phyloP scores from a whole-genome alignment of 2,888 invertebrate species.

The Xanthorhoe spadicearia region DNA sequence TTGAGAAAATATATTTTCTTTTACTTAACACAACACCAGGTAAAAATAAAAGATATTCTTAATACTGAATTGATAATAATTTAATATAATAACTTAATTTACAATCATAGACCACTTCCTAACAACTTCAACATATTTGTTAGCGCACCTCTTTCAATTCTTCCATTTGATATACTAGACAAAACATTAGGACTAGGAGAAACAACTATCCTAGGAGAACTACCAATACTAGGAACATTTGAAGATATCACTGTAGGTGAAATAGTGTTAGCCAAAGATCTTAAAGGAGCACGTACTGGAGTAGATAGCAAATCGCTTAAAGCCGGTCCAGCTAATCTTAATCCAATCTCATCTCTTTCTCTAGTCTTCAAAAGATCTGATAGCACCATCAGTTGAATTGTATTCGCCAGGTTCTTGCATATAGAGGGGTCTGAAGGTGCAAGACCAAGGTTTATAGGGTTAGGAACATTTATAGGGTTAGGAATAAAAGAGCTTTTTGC shows the following conservation, averaged over 20 bases:
- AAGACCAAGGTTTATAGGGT: conserved; percentile 41
- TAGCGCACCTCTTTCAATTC: conserved; percentile 25
- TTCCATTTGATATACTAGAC: conserved; percentile 11
- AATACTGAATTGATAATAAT: no score
- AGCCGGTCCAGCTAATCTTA: conserved; percentile 58
- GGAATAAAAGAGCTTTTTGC: conserved; percentile 58
- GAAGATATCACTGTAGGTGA: conserved; percentile 19
- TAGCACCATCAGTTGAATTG: conserved; percentile 70
- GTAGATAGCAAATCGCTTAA: conserved; percentile 52
- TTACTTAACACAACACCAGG: neutral
- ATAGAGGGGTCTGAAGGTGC: conserved; percentile 34
- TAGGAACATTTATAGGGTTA: conserved; percentile 13
- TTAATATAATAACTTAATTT: neutral
- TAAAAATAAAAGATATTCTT: neutral
- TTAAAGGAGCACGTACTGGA: neutral
- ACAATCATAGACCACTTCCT: conserved; percentile 24
- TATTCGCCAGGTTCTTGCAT: conserved; percentile 70
- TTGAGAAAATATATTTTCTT: neutral
- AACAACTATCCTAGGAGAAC: conserved; percentile 32
- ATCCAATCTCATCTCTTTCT: conserved; percentile 53
- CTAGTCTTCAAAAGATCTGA: conserved; percentile 64
- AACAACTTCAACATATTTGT: conserved; percentile 34
- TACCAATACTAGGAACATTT: neutral
- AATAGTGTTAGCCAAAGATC: neutral
- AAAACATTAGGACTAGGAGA: conserved; percentile 15